Evolutionary conservation across 2,888 invertebrate species (phyloP).

Genomic region (Pachycephus smyrnensis): DNA sequence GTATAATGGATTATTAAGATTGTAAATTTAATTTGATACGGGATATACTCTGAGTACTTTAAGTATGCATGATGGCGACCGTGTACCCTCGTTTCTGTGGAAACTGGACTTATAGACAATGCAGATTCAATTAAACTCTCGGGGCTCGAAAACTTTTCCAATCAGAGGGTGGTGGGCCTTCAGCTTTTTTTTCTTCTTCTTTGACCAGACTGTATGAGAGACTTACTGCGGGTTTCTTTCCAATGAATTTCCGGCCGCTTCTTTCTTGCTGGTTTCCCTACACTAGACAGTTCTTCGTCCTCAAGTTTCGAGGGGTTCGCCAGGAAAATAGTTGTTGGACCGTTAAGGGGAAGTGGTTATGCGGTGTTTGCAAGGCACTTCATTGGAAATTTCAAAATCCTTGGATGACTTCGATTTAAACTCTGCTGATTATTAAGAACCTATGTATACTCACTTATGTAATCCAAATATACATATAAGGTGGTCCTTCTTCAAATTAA

Average conservation of each 20-base stretch:
- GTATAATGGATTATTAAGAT: background rate
- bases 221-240: slow-evolving; percentile 24
- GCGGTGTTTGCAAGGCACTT: background rate
- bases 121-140: slow-evolving; percentile 57
- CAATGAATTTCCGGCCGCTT: slow-evolving; percentile 26
- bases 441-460: background rate
- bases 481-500: background rate
- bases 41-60: background rate
- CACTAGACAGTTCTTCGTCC: background rate
- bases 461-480: background rate
- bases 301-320: background rate
- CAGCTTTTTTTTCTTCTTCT: slow-evolving; percentile 29
- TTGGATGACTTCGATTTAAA: background rate
- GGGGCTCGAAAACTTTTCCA: slow-evolving; percentile 55
- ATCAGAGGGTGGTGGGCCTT: slow-evolving; percentile 48
- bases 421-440: background rate
- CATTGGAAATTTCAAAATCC: background rate
- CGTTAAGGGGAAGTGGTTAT: background rate
- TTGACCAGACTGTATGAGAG: slow-evolving; percentile 17
- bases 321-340: background rate
- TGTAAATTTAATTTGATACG: background rate
- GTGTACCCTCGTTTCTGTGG: background rate
- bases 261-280: background rate
- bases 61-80: slow-evolving; percentile 3
- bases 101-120: slow-evolving; percentile 35